A percentile compares a stretch with the other conserved stretches of the same genome.
Conservation (phyloP, 2,888 invertebrate species). For the Terebella lapidaria region DNA sequence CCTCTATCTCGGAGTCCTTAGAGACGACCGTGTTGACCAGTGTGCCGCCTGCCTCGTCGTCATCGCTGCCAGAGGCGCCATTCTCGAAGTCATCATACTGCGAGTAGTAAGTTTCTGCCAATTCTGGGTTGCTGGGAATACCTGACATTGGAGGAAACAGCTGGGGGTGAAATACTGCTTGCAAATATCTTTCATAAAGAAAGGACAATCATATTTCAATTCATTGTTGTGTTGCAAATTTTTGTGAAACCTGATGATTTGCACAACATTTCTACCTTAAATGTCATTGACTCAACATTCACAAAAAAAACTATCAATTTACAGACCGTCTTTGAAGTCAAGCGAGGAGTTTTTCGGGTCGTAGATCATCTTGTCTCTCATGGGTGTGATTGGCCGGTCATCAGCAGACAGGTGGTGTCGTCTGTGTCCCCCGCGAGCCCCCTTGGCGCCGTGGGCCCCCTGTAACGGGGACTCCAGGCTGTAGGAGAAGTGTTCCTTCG, state of each 20-base stretch:
- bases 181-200: too few relatives aligned
- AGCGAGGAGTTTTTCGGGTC: constrained; percentile 40
- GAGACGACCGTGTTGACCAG: constrained; percentile 13
- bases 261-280: too few relatives aligned
- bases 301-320: too few relatives aligned
- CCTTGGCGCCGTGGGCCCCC: neutral
- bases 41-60: constrained; percentile 17
- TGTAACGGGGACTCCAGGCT: neutral
- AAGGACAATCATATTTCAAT: too few relatives aligned
- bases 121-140: constrained; percentile 45
- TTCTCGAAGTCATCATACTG: constrained; percentile 46
- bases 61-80: constrained; percentile 24
- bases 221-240: too few relatives aligned
- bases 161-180: too few relatives aligned
- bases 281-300: too few relatives aligned
- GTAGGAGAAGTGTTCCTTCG: neutral
- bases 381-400: constrained; percentile 49
- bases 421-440: too few relatives aligned
- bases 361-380: constrained; percentile 49
- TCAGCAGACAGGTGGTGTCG: constrained; percentile 21
- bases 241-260: too few relatives aligned
- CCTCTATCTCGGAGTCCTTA: constrained; percentile 22
- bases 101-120: constrained; percentile 51
- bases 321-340: constrained; percentile 48
- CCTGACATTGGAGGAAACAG: too few relatives aligned